phyloP scores from a whole-genome alignment of 2,888 invertebrate species.

The Onthophagus sagittarius region DNA sequence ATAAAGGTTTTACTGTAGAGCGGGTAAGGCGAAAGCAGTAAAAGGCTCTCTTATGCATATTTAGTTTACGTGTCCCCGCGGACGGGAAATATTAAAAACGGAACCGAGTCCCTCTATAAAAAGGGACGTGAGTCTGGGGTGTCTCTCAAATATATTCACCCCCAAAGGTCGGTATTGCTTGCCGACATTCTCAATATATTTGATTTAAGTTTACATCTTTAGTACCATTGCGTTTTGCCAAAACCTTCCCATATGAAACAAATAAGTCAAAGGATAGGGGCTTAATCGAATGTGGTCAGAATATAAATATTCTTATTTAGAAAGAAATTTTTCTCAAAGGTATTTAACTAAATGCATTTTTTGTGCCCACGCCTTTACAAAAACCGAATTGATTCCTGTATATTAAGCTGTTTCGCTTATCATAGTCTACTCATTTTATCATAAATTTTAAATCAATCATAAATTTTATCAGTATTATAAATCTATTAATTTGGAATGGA shows the following conservation, averaged over 20 bases:
- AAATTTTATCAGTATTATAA: no score
- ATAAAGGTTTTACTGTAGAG: neutral
- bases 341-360: no score
- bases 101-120: neutral
- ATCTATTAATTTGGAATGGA: no score
- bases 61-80: neutral
- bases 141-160: conserved; percentile 9
- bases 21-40: neutral
- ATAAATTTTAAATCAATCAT: no score
- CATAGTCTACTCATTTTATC: no score
- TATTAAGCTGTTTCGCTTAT: no score
- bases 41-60: neutral
- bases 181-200: conserved; percentile 12
- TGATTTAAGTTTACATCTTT: conserved; percentile 12
- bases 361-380: no score
- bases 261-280: neutral
- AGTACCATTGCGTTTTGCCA: neutral
- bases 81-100: neutral
- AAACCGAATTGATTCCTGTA: no score
- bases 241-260: neutral
- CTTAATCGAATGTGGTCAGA: neutral
- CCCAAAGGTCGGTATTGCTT: conserved; percentile 3
- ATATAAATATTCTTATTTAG: neutral
- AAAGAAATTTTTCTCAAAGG: no score
- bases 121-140: neutral